A percentile compares a stretch with the other conserved stretches of the same genome.
Conservation (phyloP, 2,797 vertebrate genomes). For the Loris lydekkerianus region DNA sequence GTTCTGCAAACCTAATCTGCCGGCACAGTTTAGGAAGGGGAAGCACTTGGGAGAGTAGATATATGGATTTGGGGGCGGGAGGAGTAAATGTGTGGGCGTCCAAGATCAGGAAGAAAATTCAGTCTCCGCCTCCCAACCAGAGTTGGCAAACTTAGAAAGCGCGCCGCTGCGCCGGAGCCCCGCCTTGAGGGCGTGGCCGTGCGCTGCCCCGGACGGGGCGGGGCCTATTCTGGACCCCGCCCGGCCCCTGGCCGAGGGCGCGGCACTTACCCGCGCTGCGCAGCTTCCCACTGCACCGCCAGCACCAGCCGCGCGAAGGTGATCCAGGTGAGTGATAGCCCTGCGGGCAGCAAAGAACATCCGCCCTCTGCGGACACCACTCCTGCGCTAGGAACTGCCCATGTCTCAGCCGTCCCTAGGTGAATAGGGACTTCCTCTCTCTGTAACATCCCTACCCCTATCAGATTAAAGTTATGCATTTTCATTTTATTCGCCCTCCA, state of each 20-base stretch:
- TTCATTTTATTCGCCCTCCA: not conserved
- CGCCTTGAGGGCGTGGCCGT: not conserved
- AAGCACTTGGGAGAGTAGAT: not conserved
- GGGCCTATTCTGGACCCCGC: not conserved
- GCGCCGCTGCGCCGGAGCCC: rapidly evolving
- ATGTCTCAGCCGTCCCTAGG: not conserved
- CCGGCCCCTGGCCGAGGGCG: not conserved
- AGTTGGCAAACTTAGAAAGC: rapidly evolving
- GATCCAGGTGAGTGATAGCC: constrained; percentile 71
- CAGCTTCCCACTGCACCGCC: not conserved
- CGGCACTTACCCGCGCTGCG: not conserved
- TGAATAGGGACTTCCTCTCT: not conserved
- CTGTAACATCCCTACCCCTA: not conserved
- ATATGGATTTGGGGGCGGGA: rapidly evolving
- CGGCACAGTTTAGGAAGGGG: not conserved
- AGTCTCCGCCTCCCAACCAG: rapidly evolving
- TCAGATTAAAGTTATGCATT: not conserved
- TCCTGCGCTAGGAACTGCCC: not conserved
- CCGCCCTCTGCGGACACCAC: not conserved
- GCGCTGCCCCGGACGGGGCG: not conserved
- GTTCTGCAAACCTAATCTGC: not conserved
- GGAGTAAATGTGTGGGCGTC: no score
- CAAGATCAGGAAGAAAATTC: not conserved
- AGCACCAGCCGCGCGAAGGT: not conserved
- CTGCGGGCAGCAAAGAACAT: not conserved